Evolutionary conservation across 2,888 invertebrate genomes (phyloP), one percentile per base, ranked within the genome.

Genomic region (Epinotia brunnichana): DNA sequence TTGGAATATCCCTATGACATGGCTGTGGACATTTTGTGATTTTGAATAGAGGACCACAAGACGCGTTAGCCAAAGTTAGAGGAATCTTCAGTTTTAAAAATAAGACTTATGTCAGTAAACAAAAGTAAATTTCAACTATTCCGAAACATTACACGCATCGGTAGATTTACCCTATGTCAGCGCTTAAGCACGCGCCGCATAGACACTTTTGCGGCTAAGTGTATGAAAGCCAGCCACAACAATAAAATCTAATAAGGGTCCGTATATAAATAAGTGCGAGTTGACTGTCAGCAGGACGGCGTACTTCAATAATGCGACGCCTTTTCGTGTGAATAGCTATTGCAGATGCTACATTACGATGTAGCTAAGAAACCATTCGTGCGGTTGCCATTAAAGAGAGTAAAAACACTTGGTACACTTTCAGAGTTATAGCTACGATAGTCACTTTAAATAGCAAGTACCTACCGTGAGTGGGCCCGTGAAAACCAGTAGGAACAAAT

Each of bases 181-280:
- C 29, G 41, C 17, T 56, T 7, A 7, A 7, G 21, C 21, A 11
- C 17, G 24, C 13, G 56, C 59, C 53, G 44, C 21, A 60, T 24
- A 60, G 41, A 66, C 70, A 54, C 54, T 66, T 64, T 60, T 66
- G 54, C 66, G n/a, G 60, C 39, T 68, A 62, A 72, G 67, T 67
- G 61, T 51, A 71, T 68, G 72, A 72, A 61, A 68, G 72, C 60
- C 54, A 67, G 71, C 72, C 72, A 72, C 67, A 62, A 72, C 67
- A 72, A 72, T 72, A 72, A 72, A 72, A 72, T 72, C 67, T 72
- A 68, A 72, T 72, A 72, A 72, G 72, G 72, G 62, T 62, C 56
- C 61, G 48, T 68, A 68, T 62, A 72, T 72, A 72, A 72, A 72
- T 67, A 72, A 68, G 67, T 62, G 72, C 44, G 72, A 72, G 68